Conservation (phyloP, 2,113 vertebrate species). For the Oncorhynchus masou region DNA sequence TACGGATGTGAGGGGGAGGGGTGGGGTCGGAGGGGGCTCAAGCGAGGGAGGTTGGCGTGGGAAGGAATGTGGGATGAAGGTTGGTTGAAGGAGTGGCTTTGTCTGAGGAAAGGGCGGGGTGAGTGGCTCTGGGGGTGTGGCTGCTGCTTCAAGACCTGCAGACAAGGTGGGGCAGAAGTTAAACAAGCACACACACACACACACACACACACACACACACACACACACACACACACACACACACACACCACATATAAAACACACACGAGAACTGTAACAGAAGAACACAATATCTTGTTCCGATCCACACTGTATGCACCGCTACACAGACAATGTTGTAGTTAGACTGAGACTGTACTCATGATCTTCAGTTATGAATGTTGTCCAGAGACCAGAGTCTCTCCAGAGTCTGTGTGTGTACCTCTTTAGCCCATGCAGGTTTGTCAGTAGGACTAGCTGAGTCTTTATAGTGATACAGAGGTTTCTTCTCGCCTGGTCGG, state of each 20-base stretch:
- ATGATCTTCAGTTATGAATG: too few species aligned
- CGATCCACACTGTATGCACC: not conserved
- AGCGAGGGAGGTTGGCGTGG: conserved; percentile 30
- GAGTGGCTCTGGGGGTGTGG: conserved; percentile 61
- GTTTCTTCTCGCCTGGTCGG: conserved; percentile 86
- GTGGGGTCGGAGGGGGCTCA: conserved; percentile 33
- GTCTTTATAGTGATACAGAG: conserved; percentile 92
- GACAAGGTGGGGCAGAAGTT: conserved; percentile 69
- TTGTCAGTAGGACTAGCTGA: conserved; percentile 88
- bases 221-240: not conserved
- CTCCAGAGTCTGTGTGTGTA: conserved; percentile 38
- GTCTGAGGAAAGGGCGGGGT: conserved; percentile 58
- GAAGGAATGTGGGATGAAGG: conserved; percentile 34
- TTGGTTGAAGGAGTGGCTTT: conserved; percentile 62
- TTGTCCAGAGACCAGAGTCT: not conserved
- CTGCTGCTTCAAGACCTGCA: conserved; percentile 65
- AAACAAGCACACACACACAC: conserved; percentile 27
- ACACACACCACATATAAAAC: conserved; percentile 9
- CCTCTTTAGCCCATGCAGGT: conserved; percentile 95
- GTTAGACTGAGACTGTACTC: not conserved
- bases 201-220: conserved; percentile 3
- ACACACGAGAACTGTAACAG: not conserved
- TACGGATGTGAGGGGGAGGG: conserved; percentile 40
- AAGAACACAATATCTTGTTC: not conserved
- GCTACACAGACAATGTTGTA: not conserved